phyloP scores from a whole-genome alignment of 2,888 invertebrate genomes.

The Leptothorax acervorum region DNA sequence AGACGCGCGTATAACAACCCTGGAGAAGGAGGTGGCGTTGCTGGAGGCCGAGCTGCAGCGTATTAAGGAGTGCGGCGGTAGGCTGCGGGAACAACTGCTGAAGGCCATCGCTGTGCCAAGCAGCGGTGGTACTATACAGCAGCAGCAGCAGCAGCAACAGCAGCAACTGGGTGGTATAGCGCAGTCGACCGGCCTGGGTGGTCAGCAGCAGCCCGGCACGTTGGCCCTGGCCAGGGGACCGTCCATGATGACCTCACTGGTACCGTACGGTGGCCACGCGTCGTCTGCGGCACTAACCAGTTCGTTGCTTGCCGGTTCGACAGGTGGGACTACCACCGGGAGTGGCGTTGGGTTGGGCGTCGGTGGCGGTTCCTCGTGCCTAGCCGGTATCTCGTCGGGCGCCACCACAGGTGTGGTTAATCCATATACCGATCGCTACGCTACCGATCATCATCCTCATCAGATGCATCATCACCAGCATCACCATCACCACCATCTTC shows the following conservation, averaged over 20 bases:
- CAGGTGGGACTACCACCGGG: constrained; percentile 75
- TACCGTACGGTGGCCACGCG: constrained; percentile 78
- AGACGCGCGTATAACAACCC: constrained; percentile 94
- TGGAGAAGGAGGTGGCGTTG: constrained; percentile 94
- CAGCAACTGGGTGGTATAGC: constrained; percentile 72
- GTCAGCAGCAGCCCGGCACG: constrained; percentile 77
- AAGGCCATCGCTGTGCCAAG: constrained; percentile 81
- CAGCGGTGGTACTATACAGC: constrained; percentile 60
- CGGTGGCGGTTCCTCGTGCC: constrained; percentile 78
- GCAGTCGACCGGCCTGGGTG: constrained; percentile 75
- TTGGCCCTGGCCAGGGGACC: constrained; percentile 79
- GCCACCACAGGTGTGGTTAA: constrained; percentile 82
- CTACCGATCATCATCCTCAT: constrained; percentile 72
- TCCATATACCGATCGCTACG: constrained; percentile 81
- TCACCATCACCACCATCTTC: constrained; percentile 84
- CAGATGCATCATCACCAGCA: constrained; percentile 78
- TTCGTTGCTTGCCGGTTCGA: constrained; percentile 82
- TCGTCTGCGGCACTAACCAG: constrained; percentile 78
- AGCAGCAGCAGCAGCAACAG: constrained; percentile 79
- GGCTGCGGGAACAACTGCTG: constrained; percentile 82
- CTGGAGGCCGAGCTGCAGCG: constrained; percentile 92
- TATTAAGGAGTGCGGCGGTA: constrained; percentile 86
- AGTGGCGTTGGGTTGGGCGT: constrained; percentile 58
- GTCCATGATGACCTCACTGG: constrained; percentile 79
- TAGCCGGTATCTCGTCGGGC: constrained; percentile 81